Evolutionary conservation across 2,797 vertebrate species (phyloP).

Genomic region (Lutjanus campechanus): DNA sequence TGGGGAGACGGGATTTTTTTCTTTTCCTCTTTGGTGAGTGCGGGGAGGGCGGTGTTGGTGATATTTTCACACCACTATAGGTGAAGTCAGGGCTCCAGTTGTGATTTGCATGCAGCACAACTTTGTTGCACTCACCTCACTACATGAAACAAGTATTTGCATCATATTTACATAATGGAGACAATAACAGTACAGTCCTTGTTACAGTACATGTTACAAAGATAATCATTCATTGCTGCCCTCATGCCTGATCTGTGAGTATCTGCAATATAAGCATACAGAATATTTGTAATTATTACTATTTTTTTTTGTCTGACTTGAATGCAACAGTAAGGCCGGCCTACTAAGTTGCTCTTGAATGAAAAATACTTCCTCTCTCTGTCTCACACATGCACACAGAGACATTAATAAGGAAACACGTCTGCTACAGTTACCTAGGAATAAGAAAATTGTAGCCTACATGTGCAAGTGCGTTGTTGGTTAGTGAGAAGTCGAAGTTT

Average conservation of each 20-base stretch:
- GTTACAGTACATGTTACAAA: constrained; percentile 29
- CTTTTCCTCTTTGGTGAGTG: constrained; percentile 13
- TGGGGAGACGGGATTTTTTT: constrained; percentile 36
- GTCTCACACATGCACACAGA: constrained; percentile 7
- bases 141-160: constrained; percentile 61
- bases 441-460: constrained; percentile 5
- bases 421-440: background rate
- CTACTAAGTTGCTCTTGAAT: constrained; percentile 19
- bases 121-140: constrained; percentile 52
- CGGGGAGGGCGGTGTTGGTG: constrained; percentile 29
- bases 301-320: background rate
- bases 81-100: constrained; percentile 38
- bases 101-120: constrained; percentile 69
- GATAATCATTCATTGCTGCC: constrained; percentile 18
- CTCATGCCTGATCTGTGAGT: constrained; percentile 7
- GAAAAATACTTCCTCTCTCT: background rate
- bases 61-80: constrained; percentile 44
- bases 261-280: background rate
- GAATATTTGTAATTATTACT: background rate
- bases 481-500: constrained; percentile 26
- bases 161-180: constrained; percentile 68
- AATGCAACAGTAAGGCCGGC: constrained; percentile 7
- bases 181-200: constrained; percentile 50
- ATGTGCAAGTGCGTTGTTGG: constrained; percentile 20
- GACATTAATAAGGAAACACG: background rate